These are phyloP conservation scores for Melieria picta DNA, from an alignment of 2,888 invertebrate species.

Conservation along the genomic window DNA sequence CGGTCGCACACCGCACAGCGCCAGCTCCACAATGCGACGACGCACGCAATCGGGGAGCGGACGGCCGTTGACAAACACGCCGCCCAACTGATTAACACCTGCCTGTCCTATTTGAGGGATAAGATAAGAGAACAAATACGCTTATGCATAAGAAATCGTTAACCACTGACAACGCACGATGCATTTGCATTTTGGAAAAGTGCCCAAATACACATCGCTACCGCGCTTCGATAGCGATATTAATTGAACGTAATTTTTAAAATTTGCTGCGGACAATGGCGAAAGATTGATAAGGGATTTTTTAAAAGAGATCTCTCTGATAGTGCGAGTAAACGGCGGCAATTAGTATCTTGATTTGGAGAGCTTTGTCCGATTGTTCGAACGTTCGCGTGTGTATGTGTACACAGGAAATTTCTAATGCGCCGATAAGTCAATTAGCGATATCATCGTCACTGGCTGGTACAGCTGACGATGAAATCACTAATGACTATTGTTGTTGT, in stretches of 20 bases:
- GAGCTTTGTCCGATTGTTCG: too few species aligned
- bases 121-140: constrained; percentile 7
- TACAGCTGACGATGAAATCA: too few species aligned
- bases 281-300: too few species aligned
- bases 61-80: constrained; percentile 97
- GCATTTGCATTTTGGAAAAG: background rate
- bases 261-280: background rate
- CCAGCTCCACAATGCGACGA: constrained; percentile 92
- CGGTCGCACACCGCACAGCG: constrained; percentile 92
- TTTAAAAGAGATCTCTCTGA: too few species aligned
- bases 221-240: background rate
- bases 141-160: background rate
- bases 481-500: too few species aligned
- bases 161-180: background rate
- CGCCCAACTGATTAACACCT: constrained; percentile 96
- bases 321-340: too few species aligned
- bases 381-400: too few species aligned
- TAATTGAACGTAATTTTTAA: background rate
- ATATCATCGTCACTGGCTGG: too few species aligned
- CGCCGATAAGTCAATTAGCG: too few species aligned
- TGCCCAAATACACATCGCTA: too few species aligned
- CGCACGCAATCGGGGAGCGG: constrained; percentile 95
- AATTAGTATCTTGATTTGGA: too few species aligned
- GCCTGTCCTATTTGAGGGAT: constrained; percentile 80
- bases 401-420: too few species aligned